Evolutionary conservation across 2,113 vertebrate species (phyloP), one percentile per base, ranked within the genome.

Genomic region (Eonycteris spelaea): DNA sequence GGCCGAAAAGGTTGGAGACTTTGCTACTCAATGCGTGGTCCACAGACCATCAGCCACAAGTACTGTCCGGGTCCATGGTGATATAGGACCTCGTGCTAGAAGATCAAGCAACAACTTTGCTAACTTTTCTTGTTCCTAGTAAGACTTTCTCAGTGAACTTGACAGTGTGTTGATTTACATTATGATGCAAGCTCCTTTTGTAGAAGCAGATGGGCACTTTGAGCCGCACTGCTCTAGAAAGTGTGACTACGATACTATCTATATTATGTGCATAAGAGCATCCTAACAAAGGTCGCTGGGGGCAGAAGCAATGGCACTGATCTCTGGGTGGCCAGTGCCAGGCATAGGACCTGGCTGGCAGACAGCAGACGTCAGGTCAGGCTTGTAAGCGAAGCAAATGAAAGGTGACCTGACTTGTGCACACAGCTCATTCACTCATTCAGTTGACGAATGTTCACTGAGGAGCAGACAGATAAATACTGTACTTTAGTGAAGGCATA

Each of bases 391-490:
- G 30, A 55, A 85, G 53, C 65, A 40, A 33, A 38, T 15, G 43
- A 3, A 38, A 30, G 4, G 33, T 30, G 45, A 68, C 26, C 8
- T 51, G 35, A 33, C 28, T 59, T 26, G 24, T 7, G 16, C 13
- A 45, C 15, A 26, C 18, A 75, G 63, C 38, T 75, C 21, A n/a
- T 45, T 21, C 51, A 24, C 65, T 84, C 77, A n/a, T 91, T 24
- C 0, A 1, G 19, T 0, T 2, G 22, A 30, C 18, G 24, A n/a
- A 55, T 11, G 3, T 65, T 55, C 12, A 15, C 30, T 21, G 43
- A 65, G 38, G 19, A 24, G 14, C 65, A 59, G 51, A 74, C 35
- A 61, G 3, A 55, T 21, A 40, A 45, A 40, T 43, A 43, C 24
- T 11, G 3, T 22, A 1, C 4, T 33, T 38, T 70, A 80, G n/a